Conservation (phyloP, 2,888 invertebrate species). For the Bombyx huttoni region DNA sequence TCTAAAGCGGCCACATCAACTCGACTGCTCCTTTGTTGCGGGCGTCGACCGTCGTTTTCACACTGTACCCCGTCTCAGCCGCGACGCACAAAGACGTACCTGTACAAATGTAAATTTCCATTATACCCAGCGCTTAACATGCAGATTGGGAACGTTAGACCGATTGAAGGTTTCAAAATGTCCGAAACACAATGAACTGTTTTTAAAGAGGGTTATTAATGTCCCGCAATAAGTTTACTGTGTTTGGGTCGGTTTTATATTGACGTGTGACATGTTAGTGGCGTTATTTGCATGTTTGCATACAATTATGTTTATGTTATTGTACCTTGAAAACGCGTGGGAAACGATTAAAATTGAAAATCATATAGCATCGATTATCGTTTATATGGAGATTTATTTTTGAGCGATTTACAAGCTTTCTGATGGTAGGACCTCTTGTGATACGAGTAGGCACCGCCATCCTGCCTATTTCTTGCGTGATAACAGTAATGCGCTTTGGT, state of each 20-base stretch:
- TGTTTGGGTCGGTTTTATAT: not conserved
- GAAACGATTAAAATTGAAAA: not conserved
- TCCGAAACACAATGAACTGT: conserved; percentile 15
- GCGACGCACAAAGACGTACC: conserved; percentile 40
- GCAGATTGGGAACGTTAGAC: conserved; percentile 46
- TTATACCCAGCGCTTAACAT: conserved; percentile 52
- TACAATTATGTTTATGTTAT: not conserved
- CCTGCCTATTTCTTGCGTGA: too few relatives aligned
- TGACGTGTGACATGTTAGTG: conserved; percentile 2
- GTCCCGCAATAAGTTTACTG: not conserved
- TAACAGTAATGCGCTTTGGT: too few relatives aligned
- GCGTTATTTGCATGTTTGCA: conserved; percentile 1
- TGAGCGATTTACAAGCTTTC: too few relatives aligned
- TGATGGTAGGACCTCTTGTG: too few relatives aligned
- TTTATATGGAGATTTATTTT: too few relatives aligned
- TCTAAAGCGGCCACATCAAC: conserved; percentile 23
- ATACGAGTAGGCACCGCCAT: too few relatives aligned
- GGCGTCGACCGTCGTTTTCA: conserved; percentile 54
- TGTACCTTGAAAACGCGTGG: not conserved
- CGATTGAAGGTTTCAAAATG: conserved; percentile 40
- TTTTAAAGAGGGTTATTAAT: conserved; percentile 2
- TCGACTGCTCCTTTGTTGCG: conserved; percentile 28
- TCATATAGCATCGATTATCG: too few relatives aligned
- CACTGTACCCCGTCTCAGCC: conserved; percentile 42
- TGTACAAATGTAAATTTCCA: conserved; percentile 61